Conservation (phyloP, 2,888 invertebrate species). For the Myopa testacea region DNA sequence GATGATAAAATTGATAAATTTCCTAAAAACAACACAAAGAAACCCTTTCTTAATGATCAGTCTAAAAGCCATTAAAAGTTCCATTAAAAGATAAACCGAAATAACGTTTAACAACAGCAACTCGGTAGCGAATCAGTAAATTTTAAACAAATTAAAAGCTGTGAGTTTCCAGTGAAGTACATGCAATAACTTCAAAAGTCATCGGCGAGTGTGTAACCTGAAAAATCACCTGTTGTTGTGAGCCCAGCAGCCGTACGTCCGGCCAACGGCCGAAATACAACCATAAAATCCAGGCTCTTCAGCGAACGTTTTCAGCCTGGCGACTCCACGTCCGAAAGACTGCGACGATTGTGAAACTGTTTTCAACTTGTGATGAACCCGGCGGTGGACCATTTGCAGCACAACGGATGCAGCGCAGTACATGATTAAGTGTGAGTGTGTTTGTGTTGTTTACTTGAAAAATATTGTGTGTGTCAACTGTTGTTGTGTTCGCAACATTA, state of each 20-base stretch:
- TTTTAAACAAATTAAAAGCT: slow-evolving; percentile 21
- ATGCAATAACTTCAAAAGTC: slow-evolving; percentile 13
- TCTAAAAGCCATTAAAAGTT: slow-evolving; percentile 43
- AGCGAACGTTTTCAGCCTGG: slow-evolving; percentile 2
- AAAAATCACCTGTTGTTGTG: slow-evolving; percentile 27
- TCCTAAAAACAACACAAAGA: too few species aligned
- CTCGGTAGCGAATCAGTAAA: slow-evolving; percentile 20
- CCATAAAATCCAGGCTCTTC: slow-evolving; percentile 6
- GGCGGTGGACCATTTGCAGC: slow-evolving; percentile 17
- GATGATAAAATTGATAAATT: too few species aligned
- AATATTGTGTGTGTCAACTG: not conserved
- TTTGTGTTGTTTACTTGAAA: not conserved
- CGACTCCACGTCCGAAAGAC: slow-evolving; percentile 6
- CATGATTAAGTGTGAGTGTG: not conserved
- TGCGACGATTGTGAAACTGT: not conserved
- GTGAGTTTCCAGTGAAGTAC: not conserved
- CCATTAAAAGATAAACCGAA: slow-evolving; percentile 43
- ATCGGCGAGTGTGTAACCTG: not conserved
- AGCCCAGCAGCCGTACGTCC: not conserved
- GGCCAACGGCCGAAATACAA: not conserved
- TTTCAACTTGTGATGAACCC: slow-evolving; percentile 27
- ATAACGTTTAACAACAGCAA: slow-evolving; percentile 19
- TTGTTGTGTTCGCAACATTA: slow-evolving; percentile 22
- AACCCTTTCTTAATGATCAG: not conserved
- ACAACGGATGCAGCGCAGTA: slow-evolving; percentile 6